These are phyloP conservation scores for Doris montereyensis DNA, from an alignment of 2,888 invertebrate species.

Conservation along the genomic window DNA sequence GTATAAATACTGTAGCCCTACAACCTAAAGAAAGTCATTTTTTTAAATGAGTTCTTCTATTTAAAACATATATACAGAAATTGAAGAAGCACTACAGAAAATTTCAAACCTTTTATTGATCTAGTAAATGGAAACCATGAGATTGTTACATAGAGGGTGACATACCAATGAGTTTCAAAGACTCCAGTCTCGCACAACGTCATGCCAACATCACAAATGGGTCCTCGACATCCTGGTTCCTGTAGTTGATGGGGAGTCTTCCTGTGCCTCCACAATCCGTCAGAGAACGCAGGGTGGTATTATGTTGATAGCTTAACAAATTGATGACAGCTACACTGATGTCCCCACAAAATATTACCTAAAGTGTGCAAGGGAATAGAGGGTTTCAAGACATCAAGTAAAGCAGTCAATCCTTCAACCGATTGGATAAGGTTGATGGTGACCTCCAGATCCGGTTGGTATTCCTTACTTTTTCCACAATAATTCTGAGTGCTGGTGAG, in stretches of 20 bases:
- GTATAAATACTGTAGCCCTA: too few species aligned
- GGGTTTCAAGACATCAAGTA: conserved; percentile 80
- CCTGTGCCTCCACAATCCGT: conserved; percentile 78
- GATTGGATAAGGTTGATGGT: conserved; percentile 81
- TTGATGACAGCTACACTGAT: conserved; percentile 77
- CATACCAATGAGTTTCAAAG: conserved; percentile 78
- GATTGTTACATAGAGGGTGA: too few species aligned
- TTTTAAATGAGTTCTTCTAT: too few species aligned
- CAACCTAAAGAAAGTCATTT: too few species aligned
- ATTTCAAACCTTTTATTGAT: too few species aligned
- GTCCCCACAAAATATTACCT: conserved; percentile 80
- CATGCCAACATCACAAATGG: conserved; percentile 81
- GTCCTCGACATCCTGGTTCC: conserved; percentile 71
- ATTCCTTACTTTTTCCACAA: conserved; percentile 79
- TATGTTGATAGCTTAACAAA: conserved; percentile 73
- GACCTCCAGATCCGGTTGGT: conserved; percentile 77
- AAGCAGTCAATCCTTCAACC: conserved; percentile 77
- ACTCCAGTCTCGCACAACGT: conserved; percentile 78
- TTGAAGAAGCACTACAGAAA: too few species aligned
- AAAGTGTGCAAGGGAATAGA: conserved; percentile 84
- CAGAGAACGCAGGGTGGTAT: conserved; percentile 76
- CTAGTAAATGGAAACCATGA: too few species aligned
- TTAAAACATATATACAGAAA: too few species aligned
- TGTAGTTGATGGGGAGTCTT: conserved; percentile 49
- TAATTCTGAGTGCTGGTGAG: conserved; percentile 77